These are phyloP conservation scores for Apoda limacodes DNA, from an alignment of 2,888 invertebrate species.

Conservation along the genomic window DNA sequence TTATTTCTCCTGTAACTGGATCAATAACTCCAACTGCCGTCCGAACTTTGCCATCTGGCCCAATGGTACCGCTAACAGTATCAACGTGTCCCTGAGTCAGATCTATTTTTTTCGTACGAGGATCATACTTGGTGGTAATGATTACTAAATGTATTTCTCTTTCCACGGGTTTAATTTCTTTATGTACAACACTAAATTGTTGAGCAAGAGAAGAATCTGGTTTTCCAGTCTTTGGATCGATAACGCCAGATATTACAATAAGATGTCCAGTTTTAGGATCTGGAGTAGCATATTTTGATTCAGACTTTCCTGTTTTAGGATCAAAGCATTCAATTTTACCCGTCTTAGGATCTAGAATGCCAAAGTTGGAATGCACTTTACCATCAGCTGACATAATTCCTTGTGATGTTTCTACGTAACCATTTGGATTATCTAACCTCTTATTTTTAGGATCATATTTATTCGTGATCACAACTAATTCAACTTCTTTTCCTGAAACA, in stretches of 20 bases:
- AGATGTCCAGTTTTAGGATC: conserved; percentile 69
- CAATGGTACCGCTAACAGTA: conserved; percentile 72
- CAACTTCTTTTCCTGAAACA: conserved; percentile 49
- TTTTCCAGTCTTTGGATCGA: conserved; percentile 71
- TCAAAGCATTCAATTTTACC: conserved; percentile 68
- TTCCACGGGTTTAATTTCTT: conserved; percentile 47
- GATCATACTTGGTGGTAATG: conserved; percentile 72
- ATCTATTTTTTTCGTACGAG: conserved; percentile 60
- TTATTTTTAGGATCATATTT: conserved; percentile 72
- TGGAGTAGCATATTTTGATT: conserved; percentile 66
- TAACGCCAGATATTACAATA: conserved; percentile 62
- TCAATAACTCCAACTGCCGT: conserved; percentile 77
- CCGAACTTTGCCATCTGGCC: conserved; percentile 56
- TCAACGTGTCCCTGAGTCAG: conserved; percentile 52
- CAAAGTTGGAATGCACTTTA: conserved; percentile 66
- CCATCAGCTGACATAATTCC: conserved; percentile 58
- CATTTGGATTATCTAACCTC: conserved; percentile 67
- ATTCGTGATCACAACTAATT: conserved; percentile 60
- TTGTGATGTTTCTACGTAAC: conserved; percentile 61
- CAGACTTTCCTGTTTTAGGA: conserved; percentile 66
- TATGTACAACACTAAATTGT: conserved; percentile 64
- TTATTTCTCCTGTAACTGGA: conserved; percentile 69
- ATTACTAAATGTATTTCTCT: conserved; percentile 70
- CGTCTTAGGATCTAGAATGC: conserved; percentile 66
- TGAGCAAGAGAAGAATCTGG: conserved; percentile 65